phyloP scores from a whole-genome alignment of 1,140 invertebrate species.

The Zaprionus nigranus region DNA sequence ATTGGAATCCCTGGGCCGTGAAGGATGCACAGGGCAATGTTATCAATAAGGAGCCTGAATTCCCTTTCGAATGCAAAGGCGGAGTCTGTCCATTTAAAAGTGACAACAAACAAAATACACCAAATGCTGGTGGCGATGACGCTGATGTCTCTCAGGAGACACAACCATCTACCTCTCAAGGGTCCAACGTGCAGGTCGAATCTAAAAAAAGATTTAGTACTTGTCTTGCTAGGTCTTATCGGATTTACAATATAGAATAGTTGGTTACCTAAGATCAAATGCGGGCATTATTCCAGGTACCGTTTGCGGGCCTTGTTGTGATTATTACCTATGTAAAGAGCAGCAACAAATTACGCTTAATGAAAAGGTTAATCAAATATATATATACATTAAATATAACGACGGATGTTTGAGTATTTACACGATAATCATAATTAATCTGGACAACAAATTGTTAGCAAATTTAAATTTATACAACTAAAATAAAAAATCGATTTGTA shows the following conservation, averaged over 20 bases:
- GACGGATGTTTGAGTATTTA: neutral
- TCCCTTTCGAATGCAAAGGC: conserved; percentile 87
- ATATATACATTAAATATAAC: conserved; percentile 6
- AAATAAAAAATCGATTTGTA: neutral
- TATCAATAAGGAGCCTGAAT: conserved; percentile 84
- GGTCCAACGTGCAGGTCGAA: neutral
- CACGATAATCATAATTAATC: neutral
- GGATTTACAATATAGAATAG: neutral
- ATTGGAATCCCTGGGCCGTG: conserved; percentile 91
- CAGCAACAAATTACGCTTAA: conserved; percentile 44
- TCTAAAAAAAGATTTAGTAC: conserved; percentile 58
- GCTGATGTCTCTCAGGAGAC: neutral
- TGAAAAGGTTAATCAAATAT: conserved; percentile 21
- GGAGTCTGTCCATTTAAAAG: conserved; percentile 76
- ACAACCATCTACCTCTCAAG: neutral
- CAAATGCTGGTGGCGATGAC: neutral
- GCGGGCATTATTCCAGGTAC: conserved; percentile 11
- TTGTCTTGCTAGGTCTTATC: neutral
- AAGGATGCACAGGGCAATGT: conserved; percentile 86
- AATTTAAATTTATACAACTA: neutral
- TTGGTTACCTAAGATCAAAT: neutral
- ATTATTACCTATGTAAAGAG: conserved; percentile 10
- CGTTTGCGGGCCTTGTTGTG: neutral
- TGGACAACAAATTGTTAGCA: neutral
- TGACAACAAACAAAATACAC: conserved; percentile 39